phyloP scores from a whole-genome alignment of 2,113 vertebrate species.

The Equus przewalskii region DNA sequence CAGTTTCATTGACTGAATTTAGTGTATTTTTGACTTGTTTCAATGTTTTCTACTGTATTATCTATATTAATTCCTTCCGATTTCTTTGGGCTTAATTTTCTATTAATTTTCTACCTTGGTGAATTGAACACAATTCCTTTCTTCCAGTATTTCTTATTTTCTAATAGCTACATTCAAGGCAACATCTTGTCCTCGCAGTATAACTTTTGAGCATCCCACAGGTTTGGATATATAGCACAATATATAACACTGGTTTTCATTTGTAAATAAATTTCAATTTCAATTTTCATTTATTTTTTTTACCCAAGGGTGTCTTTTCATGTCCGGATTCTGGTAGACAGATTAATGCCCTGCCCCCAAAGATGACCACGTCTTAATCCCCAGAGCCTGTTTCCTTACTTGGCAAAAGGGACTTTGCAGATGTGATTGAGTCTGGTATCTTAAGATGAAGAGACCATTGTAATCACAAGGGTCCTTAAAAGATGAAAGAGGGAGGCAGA shows the following conservation, averaged over 20 bases:
- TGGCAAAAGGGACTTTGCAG: background rate
- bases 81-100: background rate
- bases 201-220: background rate
- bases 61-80: background rate
- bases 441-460: background rate
- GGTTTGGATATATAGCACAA: background rate
- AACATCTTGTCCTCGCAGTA: background rate
- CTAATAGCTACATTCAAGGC: background rate
- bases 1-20: background rate
- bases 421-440: background rate
- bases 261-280: background rate
- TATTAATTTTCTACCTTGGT: background rate
- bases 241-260: background rate
- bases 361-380: background rate
- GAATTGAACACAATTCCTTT: background rate
- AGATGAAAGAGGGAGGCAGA: background rate
- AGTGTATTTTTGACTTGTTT: background rate
- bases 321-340: background rate
- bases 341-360: background rate
- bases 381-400: background rate
- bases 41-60: background rate
- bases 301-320: background rate
- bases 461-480: background rate
- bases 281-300: background rate
- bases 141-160: background rate